phyloP scores from a whole-genome alignment of 2,888 invertebrate genomes.

The Limnephilus auricula region DNA sequence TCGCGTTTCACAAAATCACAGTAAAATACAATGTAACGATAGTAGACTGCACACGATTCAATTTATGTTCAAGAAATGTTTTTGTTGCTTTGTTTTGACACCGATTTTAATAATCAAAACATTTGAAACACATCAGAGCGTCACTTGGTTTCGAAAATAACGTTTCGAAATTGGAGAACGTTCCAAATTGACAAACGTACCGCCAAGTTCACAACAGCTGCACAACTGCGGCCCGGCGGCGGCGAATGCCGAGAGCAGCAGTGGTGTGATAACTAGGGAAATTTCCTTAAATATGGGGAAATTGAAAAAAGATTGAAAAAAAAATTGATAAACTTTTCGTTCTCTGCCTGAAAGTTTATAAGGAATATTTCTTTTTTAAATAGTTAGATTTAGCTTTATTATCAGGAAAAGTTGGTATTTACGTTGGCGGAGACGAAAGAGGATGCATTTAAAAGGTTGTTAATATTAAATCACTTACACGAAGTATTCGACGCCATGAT shows the following conservation, averaged over 20 bases:
- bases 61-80: not conserved
- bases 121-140: constrained; percentile 28
- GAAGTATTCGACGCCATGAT: no score
- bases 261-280: not conserved
- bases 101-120: constrained; percentile 21
- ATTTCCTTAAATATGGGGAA: not conserved
- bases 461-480: no score
- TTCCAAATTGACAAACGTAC: not conserved
- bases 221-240: not conserved
- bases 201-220: not conserved
- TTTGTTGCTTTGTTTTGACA: not conserved
- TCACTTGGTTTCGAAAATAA: constrained; percentile 38
- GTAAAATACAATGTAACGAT: not conserved
- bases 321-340: no score
- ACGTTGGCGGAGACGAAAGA: no score
- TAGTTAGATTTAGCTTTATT: no score
- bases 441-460: no score
- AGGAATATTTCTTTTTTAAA: no score
- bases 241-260: constrained; percentile 31
- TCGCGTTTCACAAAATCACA: constrained; percentile 33
- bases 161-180: constrained; percentile 17
- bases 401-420: no score
- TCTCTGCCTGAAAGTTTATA: no score
- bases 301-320: not conserved
- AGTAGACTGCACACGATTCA: not conserved